A percentile compares a stretch with the other conserved stretches of the same genome.
Conservation (phyloP, 2,113 vertebrate genomes). For the Colossoma macropomum region DNA sequence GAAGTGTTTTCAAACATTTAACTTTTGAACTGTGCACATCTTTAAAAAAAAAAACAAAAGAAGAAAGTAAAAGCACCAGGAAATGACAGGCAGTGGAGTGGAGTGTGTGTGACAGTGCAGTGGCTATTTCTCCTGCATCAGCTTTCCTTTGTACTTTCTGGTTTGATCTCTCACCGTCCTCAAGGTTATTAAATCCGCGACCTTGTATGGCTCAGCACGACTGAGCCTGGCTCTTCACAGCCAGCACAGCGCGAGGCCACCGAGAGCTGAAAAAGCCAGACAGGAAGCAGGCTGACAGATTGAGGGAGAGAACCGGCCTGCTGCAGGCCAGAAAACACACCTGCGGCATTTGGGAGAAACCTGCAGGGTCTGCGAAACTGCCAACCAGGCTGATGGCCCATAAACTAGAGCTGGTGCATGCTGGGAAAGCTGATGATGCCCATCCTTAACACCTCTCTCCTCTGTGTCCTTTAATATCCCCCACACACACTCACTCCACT, state of each 20-base stretch:
- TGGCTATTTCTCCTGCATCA: not conserved
- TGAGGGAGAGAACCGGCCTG: slow-evolving; percentile 50
- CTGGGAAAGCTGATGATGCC: slow-evolving; percentile 61
- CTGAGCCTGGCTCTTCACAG: slow-evolving; percentile 50
- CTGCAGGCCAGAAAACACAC: slow-evolving; percentile 63
- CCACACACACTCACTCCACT: not conserved
- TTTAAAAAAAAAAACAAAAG: too few species aligned
- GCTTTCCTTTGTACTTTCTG: not conserved
- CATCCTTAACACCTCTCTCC: slow-evolving; percentile 54
- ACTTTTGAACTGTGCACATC: too few species aligned
- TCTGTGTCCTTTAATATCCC: slow-evolving; percentile 49
- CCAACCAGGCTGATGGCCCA: slow-evolving; percentile 55
- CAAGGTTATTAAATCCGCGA: slow-evolving; percentile 43
- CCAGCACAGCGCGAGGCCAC: slow-evolving; percentile 26
- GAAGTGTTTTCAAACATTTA: too few species aligned
- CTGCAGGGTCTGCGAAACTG: slow-evolving; percentile 46
- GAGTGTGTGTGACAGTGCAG: not conserved
- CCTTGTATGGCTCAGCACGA: slow-evolving; percentile 12
- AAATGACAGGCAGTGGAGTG: not conserved
- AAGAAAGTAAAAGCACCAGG: not conserved
- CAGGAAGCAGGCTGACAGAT: slow-evolving; percentile 38
- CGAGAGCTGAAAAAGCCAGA: slow-evolving; percentile 56
- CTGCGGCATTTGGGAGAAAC: slow-evolving; percentile 64
- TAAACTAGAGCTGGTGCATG: slow-evolving; percentile 60
- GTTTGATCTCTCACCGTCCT: slow-evolving; percentile 12